Conservation (phyloP, 2,888 invertebrate genomes). For the Ceraclea dissimilis region DNA sequence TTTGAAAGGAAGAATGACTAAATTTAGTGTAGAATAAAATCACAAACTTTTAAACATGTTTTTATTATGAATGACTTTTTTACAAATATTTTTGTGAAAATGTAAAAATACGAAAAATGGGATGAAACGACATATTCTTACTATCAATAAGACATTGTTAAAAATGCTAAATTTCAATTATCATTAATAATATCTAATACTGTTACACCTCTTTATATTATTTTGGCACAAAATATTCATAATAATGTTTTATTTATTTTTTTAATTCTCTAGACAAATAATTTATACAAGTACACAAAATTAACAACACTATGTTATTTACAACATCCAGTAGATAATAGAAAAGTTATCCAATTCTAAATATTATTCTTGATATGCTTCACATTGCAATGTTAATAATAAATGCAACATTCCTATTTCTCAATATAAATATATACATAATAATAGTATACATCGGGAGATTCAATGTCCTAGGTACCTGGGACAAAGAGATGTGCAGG, state of each 20-base stretch:
- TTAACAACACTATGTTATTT: neutral
- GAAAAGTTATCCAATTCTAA: no score
- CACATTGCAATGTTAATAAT: neutral
- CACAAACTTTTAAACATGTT: neutral
- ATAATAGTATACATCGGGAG: no score
- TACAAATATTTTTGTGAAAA: neutral
- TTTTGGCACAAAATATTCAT: neutral
- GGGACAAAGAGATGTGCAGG: no score
- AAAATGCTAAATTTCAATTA: neutral
- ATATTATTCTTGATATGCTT: neutral
- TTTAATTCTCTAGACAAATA: neutral
- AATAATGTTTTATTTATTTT: neutral
- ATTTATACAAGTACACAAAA: neutral
- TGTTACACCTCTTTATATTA: neutral
- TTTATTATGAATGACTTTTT: neutral
- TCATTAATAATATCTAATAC: neutral
- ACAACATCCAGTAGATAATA: neutral
- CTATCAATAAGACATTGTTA: neutral
- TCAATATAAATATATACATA: no score
- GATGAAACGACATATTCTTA: neutral
- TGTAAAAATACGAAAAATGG: neutral
- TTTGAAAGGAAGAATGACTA: no score
- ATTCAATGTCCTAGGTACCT: no score
- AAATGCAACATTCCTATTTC: no score
- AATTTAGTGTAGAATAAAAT: no score